phyloP scores from a whole-genome alignment of 2,797 vertebrate species.

The Pitangus sulphuratus region DNA sequence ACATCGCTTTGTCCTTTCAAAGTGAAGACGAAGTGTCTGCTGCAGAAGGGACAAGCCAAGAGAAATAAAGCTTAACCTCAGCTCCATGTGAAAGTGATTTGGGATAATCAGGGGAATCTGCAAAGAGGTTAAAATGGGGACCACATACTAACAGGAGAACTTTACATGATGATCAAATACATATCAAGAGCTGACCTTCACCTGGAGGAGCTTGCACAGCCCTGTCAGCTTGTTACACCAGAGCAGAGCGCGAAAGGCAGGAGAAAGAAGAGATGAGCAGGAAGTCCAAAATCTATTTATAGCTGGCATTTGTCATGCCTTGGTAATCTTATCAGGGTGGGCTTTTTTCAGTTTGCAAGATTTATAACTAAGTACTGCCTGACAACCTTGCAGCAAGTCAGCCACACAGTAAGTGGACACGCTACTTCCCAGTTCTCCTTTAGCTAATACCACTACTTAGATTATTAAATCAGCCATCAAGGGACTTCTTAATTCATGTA shows the following conservation, averaged over 20 bases:
- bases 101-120: constrained; percentile 81
- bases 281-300: constrained; percentile 38
- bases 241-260: not conserved
- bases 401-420: not conserved
- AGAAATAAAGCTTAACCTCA: constrained; percentile 90
- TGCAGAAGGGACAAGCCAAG: constrained; percentile 83
- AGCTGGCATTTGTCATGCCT: constrained; percentile 14
- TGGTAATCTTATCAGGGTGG: not conserved
- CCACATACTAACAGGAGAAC: constrained; percentile 75
- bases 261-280: not conserved
- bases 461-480: not conserved
- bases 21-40: constrained; percentile 88
- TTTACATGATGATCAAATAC: constrained; percentile 51
- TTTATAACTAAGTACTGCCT: not conserved
- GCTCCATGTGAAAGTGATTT: constrained; percentile 90
- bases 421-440: not conserved
- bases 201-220: constrained; percentile 19
- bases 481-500: not conserved
- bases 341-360: not conserved
- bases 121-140: constrained; percentile 75
- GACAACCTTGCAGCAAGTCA: not conserved
- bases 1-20: constrained; percentile 88
- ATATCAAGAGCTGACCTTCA: constrained; percentile 47
- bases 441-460: not conserved
- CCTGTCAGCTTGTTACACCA: not conserved